Evolutionary conservation across 2,888 invertebrate species (phyloP).

Genomic region (Lithophane semibrunnea): DNA sequence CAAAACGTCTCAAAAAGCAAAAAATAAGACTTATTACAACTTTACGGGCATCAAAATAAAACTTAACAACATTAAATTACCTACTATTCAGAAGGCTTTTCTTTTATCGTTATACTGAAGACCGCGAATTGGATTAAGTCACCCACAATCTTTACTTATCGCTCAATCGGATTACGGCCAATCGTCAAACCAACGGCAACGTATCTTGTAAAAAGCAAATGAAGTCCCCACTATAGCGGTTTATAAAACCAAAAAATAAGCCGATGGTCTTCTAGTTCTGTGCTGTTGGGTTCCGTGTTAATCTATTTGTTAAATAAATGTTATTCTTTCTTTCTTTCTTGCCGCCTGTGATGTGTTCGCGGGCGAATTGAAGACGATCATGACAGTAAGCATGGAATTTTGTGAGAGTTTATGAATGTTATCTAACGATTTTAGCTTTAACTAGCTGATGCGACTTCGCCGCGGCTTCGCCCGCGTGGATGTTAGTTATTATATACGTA

Average conservation of each 20-base stretch:
- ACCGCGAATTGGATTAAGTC: constrained; percentile 54
- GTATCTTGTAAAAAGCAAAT: constrained; percentile 57
- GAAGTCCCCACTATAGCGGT: constrained; percentile 4
- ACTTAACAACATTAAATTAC: not conserved
- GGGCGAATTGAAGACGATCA: not conserved
- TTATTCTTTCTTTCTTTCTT: no score
- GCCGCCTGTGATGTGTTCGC: no score
- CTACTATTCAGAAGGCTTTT: constrained; percentile 3
- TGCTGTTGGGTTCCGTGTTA: constrained; percentile 8
- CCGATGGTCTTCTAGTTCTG: no score
- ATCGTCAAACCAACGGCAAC: constrained; percentile 48
- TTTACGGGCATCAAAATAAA: not conserved
- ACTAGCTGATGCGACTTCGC: no score
- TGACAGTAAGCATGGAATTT: not conserved
- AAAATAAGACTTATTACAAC: not conserved
- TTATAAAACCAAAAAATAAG: constrained; percentile 13
- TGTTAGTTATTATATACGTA: no score
- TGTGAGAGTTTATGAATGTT: not conserved
- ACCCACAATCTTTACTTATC: constrained; percentile 47
- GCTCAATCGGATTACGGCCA: constrained; percentile 57
- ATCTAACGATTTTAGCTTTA: not conserved
- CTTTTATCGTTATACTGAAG: not conserved
- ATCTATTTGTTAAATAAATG: no score
- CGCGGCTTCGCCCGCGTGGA: no score
- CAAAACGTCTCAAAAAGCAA: not conserved